phyloP scores from a whole-genome alignment of 2,888 invertebrate genomes.

The Apodemia mormo region DNA sequence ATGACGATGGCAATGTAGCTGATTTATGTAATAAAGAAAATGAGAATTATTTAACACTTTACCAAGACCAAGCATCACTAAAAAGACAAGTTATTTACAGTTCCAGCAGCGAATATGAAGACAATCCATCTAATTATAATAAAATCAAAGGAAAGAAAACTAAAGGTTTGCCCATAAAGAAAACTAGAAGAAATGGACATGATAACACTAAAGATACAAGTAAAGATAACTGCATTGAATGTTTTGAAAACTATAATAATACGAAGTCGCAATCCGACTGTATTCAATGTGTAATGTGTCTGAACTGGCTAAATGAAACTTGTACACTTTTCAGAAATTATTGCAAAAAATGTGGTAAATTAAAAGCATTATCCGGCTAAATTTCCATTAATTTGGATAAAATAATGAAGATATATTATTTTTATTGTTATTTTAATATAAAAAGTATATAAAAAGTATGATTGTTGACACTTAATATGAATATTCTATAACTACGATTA shows the following conservation, averaged over 20 bases:
- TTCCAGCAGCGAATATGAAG: too few species aligned
- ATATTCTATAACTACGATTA: not conserved
- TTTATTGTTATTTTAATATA: not conserved
- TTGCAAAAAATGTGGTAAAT: constrained; percentile 22
- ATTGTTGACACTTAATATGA: not conserved
- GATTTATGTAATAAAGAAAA: too few species aligned
- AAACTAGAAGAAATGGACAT: not conserved
- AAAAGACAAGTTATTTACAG: too few species aligned
- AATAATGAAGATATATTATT: too few species aligned
- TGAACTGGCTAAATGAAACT: constrained; percentile 31
- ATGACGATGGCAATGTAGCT: too few species aligned
- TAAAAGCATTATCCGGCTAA: not conserved
- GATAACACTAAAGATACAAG: not conserved
- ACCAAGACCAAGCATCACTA: too few species aligned
- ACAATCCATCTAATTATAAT: not conserved
- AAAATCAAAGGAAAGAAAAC: not conserved
- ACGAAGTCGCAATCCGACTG: constrained; percentile 22
- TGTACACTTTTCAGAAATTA: constrained; percentile 26
- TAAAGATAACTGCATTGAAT: constrained; percentile 7
- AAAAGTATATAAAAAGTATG: not conserved
- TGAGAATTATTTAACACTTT: too few species aligned
- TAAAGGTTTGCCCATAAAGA: not conserved
- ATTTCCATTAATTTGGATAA: not conserved
- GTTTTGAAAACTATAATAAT: constrained; percentile 8
- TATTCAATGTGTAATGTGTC: constrained; percentile 31